A percentile compares a stretch with the other conserved stretches of the same genome.
phyloP scores from a whole-genome alignment of 2,888 invertebrate species.

The Podabrus alpinus region DNA sequence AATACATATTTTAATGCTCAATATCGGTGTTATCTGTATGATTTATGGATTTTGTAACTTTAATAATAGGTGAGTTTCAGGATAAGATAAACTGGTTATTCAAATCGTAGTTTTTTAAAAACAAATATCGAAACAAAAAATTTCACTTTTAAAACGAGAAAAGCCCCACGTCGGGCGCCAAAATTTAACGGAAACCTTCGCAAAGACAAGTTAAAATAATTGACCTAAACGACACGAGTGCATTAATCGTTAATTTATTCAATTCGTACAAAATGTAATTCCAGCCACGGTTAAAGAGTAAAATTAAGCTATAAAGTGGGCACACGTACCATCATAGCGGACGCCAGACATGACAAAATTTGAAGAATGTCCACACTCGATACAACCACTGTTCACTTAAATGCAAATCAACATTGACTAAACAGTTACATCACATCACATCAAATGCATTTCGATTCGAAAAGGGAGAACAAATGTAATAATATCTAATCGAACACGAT shows the following conservation, averaged over 20 bases:
- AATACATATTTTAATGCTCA: background rate
- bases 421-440: background rate
- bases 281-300: background rate
- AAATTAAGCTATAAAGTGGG: background rate
- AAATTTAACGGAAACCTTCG: background rate
- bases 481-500: background rate
- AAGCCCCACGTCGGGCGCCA: background rate
- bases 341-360: constrained; percentile 10
- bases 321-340: constrained; percentile 13
- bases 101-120: background rate
- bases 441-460: background rate
- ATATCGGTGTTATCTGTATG: background rate
- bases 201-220: background rate
- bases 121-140: background rate
- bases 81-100: background rate
- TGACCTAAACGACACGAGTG: background rate
- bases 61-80: background rate
- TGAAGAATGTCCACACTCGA: constrained; percentile 15
- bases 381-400: constrained; percentile 12
- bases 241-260: background rate
- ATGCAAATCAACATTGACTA: background rate
- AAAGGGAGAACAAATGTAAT: background rate
- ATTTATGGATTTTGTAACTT: background rate
- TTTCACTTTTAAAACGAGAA: background rate
- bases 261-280: background rate